Evolutionary conservation across 2,888 invertebrate genomes (phyloP), one percentile per base, ranked within the genome.

Genomic region (Agrotis clavis): DNA sequence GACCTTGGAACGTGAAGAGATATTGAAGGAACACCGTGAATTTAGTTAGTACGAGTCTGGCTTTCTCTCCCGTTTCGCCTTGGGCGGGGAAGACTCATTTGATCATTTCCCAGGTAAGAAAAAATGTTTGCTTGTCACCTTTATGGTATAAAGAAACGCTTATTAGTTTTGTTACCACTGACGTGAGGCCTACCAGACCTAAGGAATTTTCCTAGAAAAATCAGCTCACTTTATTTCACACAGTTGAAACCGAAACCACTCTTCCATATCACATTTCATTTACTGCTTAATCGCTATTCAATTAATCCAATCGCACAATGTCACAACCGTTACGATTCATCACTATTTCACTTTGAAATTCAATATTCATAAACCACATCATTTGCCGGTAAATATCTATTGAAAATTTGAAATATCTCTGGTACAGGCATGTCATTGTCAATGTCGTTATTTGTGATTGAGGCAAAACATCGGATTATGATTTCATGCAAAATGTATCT

Each of bases 291-390:
- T 13, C 6, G n/a, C 4, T 4, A 53, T 13, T 25, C 13, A 66
- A 64, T 21, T 0, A 9, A 51, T 30, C 6, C n/a, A 74, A 47
- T 65, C 19, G 3, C n/a, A 25, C 9, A 45, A n/a, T 3, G 18
- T 25, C n/a, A 19, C 14, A 25, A 41, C n/a, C 18, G 41, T n/a
- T 75, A 41, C 14, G 11, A 25, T 48, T 75, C n/a, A 35, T 50
- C 19, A 63, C 5, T n/a, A 71, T 16, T 51, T 45, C 19, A 19
- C 25, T 73, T n/a, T 72, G 67, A 48, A 19, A 41, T 75, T 75
- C 41, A 74, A 48, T 47, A 74, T 41, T 48, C 19, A 25, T 0
- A 25, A 72, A 19, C 65, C 47, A 14, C 18, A 53, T 65, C 18
- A 64, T 74, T 51, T 21, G 1, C 51, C 11, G 47, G n/a, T 47